A percentile compares a stretch with the other conserved stretches of the same genome.
Evolutionary conservation across 2,888 invertebrate genomes (phyloP).

Genomic region (Coenonympha arcania): DNA sequence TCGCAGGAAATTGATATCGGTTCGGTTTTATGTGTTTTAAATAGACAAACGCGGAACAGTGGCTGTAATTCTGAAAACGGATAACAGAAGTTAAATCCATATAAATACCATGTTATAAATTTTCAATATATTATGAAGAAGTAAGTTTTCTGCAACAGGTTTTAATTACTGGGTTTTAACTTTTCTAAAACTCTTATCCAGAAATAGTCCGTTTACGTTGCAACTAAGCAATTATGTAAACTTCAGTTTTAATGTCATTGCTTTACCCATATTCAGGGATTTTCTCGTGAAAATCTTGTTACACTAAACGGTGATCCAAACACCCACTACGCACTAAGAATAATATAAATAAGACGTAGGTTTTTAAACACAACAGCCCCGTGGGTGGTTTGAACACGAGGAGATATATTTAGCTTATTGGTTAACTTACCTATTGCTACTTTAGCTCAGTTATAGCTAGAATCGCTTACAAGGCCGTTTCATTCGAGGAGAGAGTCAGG

Average conservation of each 20-base stretch:
- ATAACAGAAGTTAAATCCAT: not conserved
- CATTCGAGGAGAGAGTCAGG: not conserved
- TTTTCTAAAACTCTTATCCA: no score
- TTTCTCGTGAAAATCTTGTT: no score
- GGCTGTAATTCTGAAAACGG: not conserved
- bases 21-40: constrained; percentile 22
- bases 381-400: not conserved
- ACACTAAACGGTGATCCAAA: not conserved
- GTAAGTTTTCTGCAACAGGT: no score
- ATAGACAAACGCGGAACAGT: constrained; percentile 5
- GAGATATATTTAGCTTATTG: not conserved
- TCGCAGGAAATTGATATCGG: constrained; percentile 25
- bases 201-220: no score
- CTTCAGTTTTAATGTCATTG: no score
- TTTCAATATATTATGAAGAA: no score
- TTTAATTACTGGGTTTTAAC: no score
- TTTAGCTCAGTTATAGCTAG: not conserved
- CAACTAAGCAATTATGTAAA: no score
- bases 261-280: no score
- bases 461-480: not conserved
- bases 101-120: no score
- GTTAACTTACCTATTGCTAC: not conserved
- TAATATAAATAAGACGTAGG: not conserved
- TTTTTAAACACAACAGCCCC: not conserved
- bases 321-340: not conserved